A percentile compares a stretch with the other conserved stretches of the same genome.
These are phyloP conservation scores for Lacerta bilineata DNA, from an alignment of 2,797 vertebrate species.

Conservation along the genomic window DNA sequence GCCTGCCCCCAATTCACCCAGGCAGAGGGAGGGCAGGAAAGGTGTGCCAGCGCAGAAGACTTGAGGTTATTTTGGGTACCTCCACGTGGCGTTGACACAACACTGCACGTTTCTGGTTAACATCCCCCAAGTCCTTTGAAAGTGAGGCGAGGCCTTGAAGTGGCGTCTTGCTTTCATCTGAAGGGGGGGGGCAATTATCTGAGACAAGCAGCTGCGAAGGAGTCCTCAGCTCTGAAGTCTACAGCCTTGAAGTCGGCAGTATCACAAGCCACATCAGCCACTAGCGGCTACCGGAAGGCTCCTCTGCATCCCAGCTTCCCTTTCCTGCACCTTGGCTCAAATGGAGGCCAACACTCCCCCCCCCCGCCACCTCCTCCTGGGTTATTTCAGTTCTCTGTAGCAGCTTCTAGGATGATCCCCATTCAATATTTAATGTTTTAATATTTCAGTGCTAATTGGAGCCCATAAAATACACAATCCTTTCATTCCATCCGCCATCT, in stretches of 20 bases:
- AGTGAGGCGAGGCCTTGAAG: background rate
- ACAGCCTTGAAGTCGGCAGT: background rate
- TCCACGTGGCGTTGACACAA: background rate
- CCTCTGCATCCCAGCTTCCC: background rate
- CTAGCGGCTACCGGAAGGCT: background rate
- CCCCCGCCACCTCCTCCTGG: background rate
- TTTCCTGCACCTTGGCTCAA: too few species aligned
- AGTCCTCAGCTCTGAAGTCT: background rate
- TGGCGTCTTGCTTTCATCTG: background rate
- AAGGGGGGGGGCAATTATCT: constrained; percentile 1
- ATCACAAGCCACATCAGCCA: background rate
- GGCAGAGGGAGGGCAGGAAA: background rate
- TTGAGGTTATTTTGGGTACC: too few species aligned
- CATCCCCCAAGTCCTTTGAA: background rate
- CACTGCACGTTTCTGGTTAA: background rate
- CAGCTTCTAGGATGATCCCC: background rate
- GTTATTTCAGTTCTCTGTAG: background rate
- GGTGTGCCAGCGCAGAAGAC: too few species aligned
- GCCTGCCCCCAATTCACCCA: background rate
- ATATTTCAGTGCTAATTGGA: background rate
- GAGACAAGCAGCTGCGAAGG: background rate
- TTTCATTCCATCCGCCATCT: background rate
- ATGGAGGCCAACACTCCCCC: background rate
- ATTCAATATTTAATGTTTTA: background rate
- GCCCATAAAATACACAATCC: background rate